Evolutionary conservation across 2,797 vertebrate species (phyloP).

Genomic region (Pangasius krempfi): DNA sequence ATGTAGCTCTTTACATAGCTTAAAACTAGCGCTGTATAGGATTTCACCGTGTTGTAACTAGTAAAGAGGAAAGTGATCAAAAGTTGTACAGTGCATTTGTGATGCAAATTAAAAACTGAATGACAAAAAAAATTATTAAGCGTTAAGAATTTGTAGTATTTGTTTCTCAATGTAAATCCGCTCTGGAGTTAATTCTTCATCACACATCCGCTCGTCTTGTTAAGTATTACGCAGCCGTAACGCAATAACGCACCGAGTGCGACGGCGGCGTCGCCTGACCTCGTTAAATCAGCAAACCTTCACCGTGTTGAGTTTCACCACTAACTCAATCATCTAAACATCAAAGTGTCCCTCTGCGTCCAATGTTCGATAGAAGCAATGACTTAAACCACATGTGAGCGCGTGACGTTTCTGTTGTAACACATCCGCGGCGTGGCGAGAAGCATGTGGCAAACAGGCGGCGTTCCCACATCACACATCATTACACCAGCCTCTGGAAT

Average conservation of each 20-base stretch:
- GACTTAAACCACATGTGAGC: constrained; percentile 37
- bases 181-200: neutral
- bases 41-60: neutral
- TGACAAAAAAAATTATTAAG: neutral
- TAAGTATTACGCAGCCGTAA: neutral
- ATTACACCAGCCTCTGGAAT: constrained; percentile 60
- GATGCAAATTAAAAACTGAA: neutral
- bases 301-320: neutral
- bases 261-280: neutral
- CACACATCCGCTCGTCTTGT: neutral
- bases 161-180: neutral
- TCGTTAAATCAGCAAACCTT: neutral
- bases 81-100: too few species aligned
- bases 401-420: neutral
- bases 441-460: constrained; percentile 61
- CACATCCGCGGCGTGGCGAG: constrained; percentile 40
- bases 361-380: constrained; percentile 2
- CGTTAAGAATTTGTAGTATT: neutral
- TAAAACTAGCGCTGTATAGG: neutral
- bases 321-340: constrained; percentile 20
- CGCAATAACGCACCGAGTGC: too few species aligned
- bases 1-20: neutral
- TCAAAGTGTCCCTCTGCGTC: constrained; percentile 33
- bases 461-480: constrained; percentile 69
- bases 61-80: neutral